Evolutionary conservation across 2,113 vertebrate species (phyloP).

Genomic region (Oryzias curvinotus): DNA sequence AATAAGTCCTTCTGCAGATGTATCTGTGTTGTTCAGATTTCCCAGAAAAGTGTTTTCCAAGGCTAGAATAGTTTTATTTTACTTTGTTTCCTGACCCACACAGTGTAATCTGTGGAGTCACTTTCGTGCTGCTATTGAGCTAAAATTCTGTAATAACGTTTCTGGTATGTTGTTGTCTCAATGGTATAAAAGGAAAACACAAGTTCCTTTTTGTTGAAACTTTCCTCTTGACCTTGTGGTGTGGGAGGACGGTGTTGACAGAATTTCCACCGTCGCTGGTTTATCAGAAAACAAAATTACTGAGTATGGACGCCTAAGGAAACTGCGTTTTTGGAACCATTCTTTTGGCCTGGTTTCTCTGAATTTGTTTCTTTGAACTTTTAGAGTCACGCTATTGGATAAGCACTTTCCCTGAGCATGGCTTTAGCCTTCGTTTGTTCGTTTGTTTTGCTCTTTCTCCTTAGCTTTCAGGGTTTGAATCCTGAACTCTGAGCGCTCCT

Average conservation of each 20-base stretch:
- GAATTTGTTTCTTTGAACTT: conserved; percentile 3
- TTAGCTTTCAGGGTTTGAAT: conserved; percentile 34
- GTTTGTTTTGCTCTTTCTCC: conserved; percentile 36
- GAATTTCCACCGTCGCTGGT: not conserved
- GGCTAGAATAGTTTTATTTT: not conserved
- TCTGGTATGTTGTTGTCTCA: not conserved
- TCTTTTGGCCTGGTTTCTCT: not conserved
- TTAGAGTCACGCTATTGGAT: conserved; percentile 1
- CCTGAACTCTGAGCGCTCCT: conserved; percentile 15
- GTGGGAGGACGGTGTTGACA: not conserved
- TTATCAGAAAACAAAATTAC: not conserved
- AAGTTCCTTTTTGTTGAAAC: not conserved
- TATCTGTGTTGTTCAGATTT: conserved; percentile 1
- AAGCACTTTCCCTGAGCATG: conserved; percentile 6
- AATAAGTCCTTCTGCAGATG: not conserved
- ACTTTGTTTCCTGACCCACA: not conserved
- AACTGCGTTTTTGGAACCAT: not conserved
- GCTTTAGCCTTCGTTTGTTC: conserved; percentile 4
- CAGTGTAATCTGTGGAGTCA: not conserved
- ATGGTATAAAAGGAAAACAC: not conserved
- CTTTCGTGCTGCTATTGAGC: not conserved
- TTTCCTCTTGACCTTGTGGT: not conserved
- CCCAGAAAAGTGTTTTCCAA: conserved; percentile 1
- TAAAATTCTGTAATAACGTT: not conserved
- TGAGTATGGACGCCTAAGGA: not conserved